phyloP scores from a whole-genome alignment of 2,888 invertebrate genomes.

The Catotricha subobsoleta region DNA sequence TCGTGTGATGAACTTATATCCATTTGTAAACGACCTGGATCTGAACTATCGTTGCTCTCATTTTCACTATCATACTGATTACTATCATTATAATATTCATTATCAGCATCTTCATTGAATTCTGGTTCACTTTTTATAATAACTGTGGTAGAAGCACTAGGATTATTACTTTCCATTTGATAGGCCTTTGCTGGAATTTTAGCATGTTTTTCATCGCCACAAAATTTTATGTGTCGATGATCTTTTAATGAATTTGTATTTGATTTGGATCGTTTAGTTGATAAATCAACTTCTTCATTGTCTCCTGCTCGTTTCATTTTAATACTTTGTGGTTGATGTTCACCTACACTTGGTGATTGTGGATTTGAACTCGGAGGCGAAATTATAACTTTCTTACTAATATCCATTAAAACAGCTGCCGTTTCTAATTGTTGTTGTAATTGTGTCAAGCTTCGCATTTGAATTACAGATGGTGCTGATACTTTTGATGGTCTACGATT shows the following conservation, averaged over 20 bases:
- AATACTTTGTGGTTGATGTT: constrained; percentile 21
- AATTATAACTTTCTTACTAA: constrained; percentile 29
- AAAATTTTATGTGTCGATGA: too few species aligned
- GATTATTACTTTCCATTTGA: background rate
- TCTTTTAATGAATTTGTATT: too few species aligned
- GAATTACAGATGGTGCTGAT: constrained; percentile 9
- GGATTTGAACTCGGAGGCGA: constrained; percentile 29
- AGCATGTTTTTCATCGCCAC: background rate
- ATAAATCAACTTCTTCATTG: constrained; percentile 15
- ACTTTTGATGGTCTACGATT: constrained; percentile 1
- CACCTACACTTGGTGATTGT: constrained; percentile 11
- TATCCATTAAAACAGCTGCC: constrained; percentile 29
- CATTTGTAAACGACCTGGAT: constrained; percentile 56
- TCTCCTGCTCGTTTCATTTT: constrained; percentile 21
- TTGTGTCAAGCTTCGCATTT: constrained; percentile 16
- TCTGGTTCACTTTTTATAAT: constrained; percentile 1
- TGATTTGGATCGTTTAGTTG: constrained; percentile 11
- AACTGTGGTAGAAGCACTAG: background rate
- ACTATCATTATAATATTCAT: constrained; percentile 25
- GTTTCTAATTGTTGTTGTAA: constrained; percentile 29
- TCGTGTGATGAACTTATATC: constrained; percentile 37
- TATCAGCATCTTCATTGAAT: constrained; percentile 13
- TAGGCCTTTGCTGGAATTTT: background rate
- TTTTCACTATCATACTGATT: constrained; percentile 1
- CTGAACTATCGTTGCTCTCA: constrained; percentile 35